These are phyloP conservation scores for Didymodactylos carnosus DNA, from an alignment of 2,888 invertebrate species.

Conservation along the genomic window DNA sequence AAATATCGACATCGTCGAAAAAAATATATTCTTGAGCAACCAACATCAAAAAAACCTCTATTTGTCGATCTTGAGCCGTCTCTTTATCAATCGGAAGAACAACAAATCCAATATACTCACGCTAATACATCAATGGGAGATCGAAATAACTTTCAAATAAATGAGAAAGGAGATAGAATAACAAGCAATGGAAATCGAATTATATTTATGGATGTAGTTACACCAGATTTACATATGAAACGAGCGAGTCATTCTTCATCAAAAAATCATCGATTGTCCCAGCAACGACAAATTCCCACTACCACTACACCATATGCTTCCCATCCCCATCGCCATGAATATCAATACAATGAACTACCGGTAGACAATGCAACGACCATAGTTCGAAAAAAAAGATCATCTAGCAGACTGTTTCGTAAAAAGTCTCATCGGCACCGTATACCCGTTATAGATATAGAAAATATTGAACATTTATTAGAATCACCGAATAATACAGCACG, in stretches of 20 bases:
- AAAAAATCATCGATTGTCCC: not conserved
- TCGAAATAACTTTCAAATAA: not conserved
- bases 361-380: too few species aligned
- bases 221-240: not conserved
- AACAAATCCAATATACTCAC: too few species aligned
- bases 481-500: not conserved
- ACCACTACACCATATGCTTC: too few species aligned
- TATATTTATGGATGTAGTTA: not conserved
- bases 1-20: too few species aligned
- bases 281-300: too few species aligned
- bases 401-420: too few species aligned
- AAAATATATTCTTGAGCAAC: not conserved
- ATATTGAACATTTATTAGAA: not conserved
- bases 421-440: not conserved
- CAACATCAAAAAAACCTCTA: not conserved
- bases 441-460: not conserved
- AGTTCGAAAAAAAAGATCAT: too few species aligned
- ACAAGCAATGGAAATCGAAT: not conserved
- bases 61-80: too few species aligned
- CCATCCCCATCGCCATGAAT: not conserved
- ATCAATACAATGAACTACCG: too few species aligned
- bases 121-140: too few species aligned
- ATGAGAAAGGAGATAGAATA: not conserved
- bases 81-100: not conserved
- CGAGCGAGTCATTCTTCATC: not conserved